Base-by-base conservation (phyloP, 2,888 invertebrate genomes). In the Aporophyla nigra region DNA sequence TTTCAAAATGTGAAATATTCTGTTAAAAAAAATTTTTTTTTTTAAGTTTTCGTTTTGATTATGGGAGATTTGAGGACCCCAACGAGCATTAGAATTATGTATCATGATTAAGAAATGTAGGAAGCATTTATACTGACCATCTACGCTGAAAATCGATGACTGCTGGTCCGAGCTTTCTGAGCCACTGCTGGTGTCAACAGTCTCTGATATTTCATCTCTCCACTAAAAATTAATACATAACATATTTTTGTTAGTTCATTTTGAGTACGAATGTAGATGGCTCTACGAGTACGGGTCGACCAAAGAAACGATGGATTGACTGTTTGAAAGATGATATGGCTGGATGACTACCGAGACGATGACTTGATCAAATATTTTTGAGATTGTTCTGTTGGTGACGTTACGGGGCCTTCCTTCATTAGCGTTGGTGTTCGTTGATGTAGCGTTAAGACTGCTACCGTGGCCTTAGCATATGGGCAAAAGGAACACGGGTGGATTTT, bases 41-140 rank as follows among this genome's bases (percentile, higher is more conserved):
- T 9, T 43, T 43, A 1, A 12, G 5, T 10, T 7, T 7, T 24
- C 10, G 19, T 19, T 4, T 61, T 61, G 12, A 3, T 3, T 62
- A 1, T n/a, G 16, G 40, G 16, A n/a, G 5, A 40, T 62, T 7
- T n/a, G 7, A 40, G 40, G 24, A 51, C 27, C 5, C 27, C 14
- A 27, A 33, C 27, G 21, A 16, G 5, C 16, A 49, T 27, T 51
- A 27, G 16, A 10, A 53, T 66, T 66, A 51, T 9, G 33, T 33
- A 66, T 16, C 2, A 66, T 9, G 16, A n/a, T 21, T 3, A 51
- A 27, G 27, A 66, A n/a, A 66, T 53, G n/a, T 33, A 54, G 10
- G 16, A 33, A 67, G 53, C 6, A 10, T 33, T 33, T 33, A 33
- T 67, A 66, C 66, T 54, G n/a, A 67, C 66, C 16, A n/a, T n/a